A percentile compares a stretch with the other conserved stretches of the same genome.
phyloP scores from a whole-genome alignment of 2,113 vertebrate genomes.

The Alethe castanea region DNA sequence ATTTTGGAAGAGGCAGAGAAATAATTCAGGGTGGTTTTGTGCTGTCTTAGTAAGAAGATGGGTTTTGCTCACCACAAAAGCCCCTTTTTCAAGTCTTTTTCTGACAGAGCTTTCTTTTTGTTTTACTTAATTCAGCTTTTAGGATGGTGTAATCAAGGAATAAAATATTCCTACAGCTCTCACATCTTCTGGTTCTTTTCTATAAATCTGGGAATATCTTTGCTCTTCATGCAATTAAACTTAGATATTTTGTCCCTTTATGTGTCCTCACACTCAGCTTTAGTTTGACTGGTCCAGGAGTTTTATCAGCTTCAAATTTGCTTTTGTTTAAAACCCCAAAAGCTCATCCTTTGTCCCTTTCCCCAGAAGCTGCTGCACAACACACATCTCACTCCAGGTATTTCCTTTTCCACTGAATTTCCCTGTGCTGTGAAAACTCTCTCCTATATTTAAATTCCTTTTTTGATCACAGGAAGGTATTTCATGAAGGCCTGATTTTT shows the following conservation, averaged over 20 bases:
- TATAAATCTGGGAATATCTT: background rate
- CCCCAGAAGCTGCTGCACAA: background rate
- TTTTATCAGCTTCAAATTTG: background rate
- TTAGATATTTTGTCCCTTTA: accelerated
- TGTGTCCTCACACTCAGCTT: background rate
- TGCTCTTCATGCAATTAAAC: background rate
- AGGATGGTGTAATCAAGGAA: background rate
- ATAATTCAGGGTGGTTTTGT: background rate
- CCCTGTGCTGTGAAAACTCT: background rate
- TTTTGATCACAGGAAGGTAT: background rate
- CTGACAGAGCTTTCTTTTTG: background rate
- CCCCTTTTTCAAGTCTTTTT: background rate
- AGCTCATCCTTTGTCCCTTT: background rate
- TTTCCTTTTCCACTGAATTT: background rate
- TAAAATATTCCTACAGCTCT: background rate
- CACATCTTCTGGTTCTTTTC: background rate
- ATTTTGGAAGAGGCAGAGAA: constrained; percentile 15
- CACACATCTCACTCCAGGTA: background rate
- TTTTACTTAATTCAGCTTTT: background rate
- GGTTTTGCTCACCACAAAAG: background rate
- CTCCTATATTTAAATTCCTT: background rate
- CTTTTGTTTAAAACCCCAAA: background rate
- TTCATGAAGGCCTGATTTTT: background rate
- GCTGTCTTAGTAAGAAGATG: background rate
- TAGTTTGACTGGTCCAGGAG: background rate